These are phyloP conservation scores for Dryococelus australis DNA, from an alignment of 2,888 invertebrate species.

Conservation along the genomic window DNA sequence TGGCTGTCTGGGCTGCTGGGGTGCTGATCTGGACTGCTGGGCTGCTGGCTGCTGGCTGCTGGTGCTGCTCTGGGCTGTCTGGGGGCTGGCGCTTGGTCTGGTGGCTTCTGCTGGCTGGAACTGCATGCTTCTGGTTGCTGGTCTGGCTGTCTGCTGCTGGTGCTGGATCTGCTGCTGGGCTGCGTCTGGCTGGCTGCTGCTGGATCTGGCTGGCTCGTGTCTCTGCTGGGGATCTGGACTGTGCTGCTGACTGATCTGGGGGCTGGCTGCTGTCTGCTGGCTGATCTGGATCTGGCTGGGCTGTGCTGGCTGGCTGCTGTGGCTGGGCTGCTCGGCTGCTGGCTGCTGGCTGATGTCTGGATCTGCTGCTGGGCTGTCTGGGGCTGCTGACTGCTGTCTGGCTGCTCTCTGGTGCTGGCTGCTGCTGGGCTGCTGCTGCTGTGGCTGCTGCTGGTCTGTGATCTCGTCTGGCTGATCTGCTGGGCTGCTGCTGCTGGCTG, in stretches of 20 bases:
- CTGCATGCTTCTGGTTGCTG: background rate
- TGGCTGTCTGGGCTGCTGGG: background rate
- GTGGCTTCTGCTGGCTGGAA: background rate
- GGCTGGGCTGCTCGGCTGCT: background rate
- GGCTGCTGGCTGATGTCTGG: background rate
- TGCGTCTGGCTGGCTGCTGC: background rate
- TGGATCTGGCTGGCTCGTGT: background rate
- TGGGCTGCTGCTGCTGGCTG: slow-evolving; percentile 4
- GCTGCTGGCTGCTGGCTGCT: slow-evolving; percentile 11
- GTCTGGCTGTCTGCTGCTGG: slow-evolving; percentile 4
- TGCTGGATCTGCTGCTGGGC: background rate
- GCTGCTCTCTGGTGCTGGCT: background rate
- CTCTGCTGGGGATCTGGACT: background rate
- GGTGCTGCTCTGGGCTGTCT: background rate
- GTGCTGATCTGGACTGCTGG: background rate
- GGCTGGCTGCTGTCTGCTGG: background rate
- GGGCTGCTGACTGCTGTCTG: background rate
- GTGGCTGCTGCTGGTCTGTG: background rate
- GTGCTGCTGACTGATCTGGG: background rate
- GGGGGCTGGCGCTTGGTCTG: background rate
- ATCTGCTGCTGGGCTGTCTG: background rate
- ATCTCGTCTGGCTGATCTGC: background rate
- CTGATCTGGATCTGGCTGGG: background rate
- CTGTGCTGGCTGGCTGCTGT: background rate
- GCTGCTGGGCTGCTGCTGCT: background rate